Evolutionary conservation across 2,113 vertebrate species (phyloP), one percentile per base, ranked within the genome.

Genomic region (Phyllopteryx taeniolatus): DNA sequence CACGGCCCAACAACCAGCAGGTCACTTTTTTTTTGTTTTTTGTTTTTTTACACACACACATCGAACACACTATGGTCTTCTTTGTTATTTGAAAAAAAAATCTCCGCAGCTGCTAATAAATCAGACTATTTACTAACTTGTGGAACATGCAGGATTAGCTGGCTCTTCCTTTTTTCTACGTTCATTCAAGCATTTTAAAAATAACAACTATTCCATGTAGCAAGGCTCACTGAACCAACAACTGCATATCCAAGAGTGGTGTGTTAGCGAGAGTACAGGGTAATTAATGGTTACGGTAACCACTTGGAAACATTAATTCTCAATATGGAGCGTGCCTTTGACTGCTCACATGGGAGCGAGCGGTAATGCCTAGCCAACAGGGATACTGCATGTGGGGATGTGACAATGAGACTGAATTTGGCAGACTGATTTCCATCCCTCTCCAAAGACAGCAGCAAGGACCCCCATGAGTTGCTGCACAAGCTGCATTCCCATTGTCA

Each of bases 91-190:
- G 85, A 89, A 89, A 85, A 73, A 73, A 85, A 72, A 74, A 89
- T 78, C 68, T 87, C 83, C 90, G 88, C 86, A 89, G 93, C 92
- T 93, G 93, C 93, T 93, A 93, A 88, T 90, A 87, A 92, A 85
- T 90, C 78, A 73, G 72, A 87, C 85, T 88, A 77, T 89, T 88
- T 89, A 89, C 85, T 85, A 82, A 91, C 89, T 88, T 71, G 75
- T 85, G 85, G 80, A 90, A 86, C 77, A 81, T 85, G 84, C 78
- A 77, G 75, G 73, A 51, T 77, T 78, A 76, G 77, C 82, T 59
- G 79, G 73, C 77, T 91, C 74, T 91, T 88, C 74, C 75, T 71
- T 80, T 83, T 78, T 84, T 76, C 35, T 70, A 81, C 69, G 60
- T 76, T 83, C 72, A 85, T 84, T 85, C 80, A 84, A 90, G 81